Percentiles rank a stretch among this genome's conserved stretches.
These are phyloP conservation scores for Neomorphus geoffroyi DNA, from an alignment of 2,797 vertebrate species.

Conservation along the genomic window DNA sequence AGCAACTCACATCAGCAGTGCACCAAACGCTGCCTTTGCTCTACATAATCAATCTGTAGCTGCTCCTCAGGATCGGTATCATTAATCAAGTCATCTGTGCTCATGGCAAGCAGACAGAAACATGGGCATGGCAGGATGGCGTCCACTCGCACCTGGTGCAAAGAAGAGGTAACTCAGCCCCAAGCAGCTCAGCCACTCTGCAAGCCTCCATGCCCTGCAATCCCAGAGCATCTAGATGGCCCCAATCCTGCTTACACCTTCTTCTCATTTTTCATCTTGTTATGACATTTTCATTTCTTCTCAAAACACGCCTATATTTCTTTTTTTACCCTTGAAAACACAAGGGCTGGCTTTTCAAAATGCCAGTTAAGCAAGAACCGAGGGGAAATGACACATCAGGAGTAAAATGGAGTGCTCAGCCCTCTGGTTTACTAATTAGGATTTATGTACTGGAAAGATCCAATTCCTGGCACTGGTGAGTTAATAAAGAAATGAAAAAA, in stretches of 20 bases:
- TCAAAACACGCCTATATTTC: not conserved
- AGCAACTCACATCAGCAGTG: not conserved
- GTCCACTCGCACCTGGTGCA: not conserved
- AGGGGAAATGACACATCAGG: conserved; percentile 49
- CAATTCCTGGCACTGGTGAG: conserved; percentile 45
- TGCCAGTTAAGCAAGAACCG: conserved; percentile 47
- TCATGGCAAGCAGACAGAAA: not conserved
- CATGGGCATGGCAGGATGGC: not conserved
- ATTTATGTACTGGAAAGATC: conserved; percentile 68
- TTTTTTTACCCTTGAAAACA: conserved; percentile 24
- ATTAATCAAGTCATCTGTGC: not conserved
- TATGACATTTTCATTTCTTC: conserved; percentile 1
- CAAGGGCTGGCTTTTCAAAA: conserved; percentile 13
- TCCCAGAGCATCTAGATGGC: not conserved
- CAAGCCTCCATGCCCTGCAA: not conserved
- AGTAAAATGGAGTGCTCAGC: conserved; percentile 47
- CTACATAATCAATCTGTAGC: not conserved
- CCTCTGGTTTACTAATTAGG: conserved; percentile 53
- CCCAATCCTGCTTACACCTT: not conserved
- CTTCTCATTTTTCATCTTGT: not conserved
- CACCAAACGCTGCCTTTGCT: not conserved
- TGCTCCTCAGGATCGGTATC: not conserved
- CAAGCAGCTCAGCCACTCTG: not conserved
- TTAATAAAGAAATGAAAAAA: conserved; percentile 61
- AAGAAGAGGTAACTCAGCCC: not conserved